A percentile compares a stretch with the other conserved stretches of the same genome.
Conservation (phyloP, 2,113 vertebrate species). For the Galeopterus variegatus region DNA sequence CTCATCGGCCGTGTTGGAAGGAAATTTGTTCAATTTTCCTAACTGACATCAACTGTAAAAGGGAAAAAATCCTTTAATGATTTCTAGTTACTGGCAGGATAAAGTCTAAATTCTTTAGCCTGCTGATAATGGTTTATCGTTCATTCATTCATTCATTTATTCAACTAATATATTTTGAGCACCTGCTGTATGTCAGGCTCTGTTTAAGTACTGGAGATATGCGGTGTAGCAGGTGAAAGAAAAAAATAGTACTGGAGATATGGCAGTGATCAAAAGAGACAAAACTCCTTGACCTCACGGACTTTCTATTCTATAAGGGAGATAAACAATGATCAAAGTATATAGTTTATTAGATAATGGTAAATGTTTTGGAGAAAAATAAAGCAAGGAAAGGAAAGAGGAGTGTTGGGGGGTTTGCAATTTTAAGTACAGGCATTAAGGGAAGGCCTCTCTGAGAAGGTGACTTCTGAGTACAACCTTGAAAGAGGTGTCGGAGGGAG, state of each 20-base stretch:
- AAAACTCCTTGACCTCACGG: not conserved
- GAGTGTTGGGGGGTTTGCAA: not conserved
- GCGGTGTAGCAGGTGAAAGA: too few species aligned
- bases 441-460: not conserved
- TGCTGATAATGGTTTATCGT: not conserved
- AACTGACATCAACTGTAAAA: not conserved
- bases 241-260: not conserved
- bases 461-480: not conserved
- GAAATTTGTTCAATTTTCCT: not conserved
- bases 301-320: not conserved
- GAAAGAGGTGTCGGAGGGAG: not conserved
- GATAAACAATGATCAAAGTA: not conserved
- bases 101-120: not conserved
- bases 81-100: not conserved
- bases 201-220: not conserved
- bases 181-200: not conserved
- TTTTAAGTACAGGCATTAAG: not conserved
- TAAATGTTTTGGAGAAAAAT: slow-evolving; percentile 5
- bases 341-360: not conserved
- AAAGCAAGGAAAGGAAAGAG: not conserved
- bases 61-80: not conserved
- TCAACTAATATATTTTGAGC: not conserved
- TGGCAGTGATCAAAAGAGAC: not conserved
- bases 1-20: not conserved
- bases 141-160: not conserved